phyloP scores from a whole-genome alignment of 2,113 vertebrate species.

The Silurus asotus region DNA sequence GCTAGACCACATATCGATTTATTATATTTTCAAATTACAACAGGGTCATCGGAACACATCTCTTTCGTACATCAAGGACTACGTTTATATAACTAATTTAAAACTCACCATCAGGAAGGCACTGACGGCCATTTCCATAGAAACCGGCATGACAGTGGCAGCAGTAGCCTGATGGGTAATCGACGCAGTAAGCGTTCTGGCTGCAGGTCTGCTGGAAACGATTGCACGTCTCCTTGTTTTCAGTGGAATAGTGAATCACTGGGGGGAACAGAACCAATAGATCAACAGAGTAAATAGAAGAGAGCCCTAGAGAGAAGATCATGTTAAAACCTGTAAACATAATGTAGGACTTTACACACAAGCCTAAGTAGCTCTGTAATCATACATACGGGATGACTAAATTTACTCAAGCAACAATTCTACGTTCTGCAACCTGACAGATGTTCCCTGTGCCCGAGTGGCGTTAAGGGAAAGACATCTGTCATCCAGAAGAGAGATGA shows the following conservation, averaged over 20 bases:
- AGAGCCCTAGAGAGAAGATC: background rate
- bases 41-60: too few relatives aligned
- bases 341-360: too few relatives aligned
- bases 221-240: slow-evolving; percentile 79
- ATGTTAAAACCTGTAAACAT: background rate
- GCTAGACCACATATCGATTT: too few relatives aligned
- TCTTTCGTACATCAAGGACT: too few relatives aligned
- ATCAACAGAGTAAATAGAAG: background rate
- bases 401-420: background rate
- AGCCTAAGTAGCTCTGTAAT: background rate
- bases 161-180: slow-evolving; percentile 85
- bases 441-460: background rate
- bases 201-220: slow-evolving; percentile 81
- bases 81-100: too few relatives aligned
- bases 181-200: slow-evolving; percentile 82
- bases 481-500: slow-evolving; percentile 23
- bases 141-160: slow-evolving; percentile 86
- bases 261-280: slow-evolving; percentile 27
- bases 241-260: slow-evolving; percentile 81
- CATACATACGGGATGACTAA: background rate
- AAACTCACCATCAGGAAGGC: slow-evolving; percentile 83
- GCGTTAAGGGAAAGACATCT: slow-evolving; percentile 15
- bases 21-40: too few relatives aligned
- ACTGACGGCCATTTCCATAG: slow-evolving; percentile 87
- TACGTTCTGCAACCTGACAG: background rate